A percentile compares a stretch with the other conserved stretches of the same genome.
Evolutionary conservation across 2,888 invertebrate species (phyloP).

Genomic region (Eumacrocentrus americanus): DNA sequence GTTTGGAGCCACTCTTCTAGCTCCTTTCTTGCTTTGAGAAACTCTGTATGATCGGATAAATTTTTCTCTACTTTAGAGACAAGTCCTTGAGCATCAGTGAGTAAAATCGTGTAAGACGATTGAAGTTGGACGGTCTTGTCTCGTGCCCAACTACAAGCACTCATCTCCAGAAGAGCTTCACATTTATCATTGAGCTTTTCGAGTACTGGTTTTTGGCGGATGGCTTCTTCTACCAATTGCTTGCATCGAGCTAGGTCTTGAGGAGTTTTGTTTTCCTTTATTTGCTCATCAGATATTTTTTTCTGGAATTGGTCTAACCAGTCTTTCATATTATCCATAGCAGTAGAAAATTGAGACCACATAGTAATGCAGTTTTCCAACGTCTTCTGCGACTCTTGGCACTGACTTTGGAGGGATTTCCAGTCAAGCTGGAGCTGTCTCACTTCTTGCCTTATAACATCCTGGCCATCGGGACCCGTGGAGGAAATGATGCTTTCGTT

Average conservation of each 20-base stretch:
- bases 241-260: constrained; percentile 80
- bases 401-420: constrained; percentile 79
- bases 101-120: constrained; percentile 78
- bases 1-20: constrained; percentile 83
- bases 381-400: constrained; percentile 77
- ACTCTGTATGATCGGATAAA: constrained; percentile 88
- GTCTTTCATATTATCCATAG: constrained; percentile 74
- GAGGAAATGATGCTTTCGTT: constrained; percentile 78
- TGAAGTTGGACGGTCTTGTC: constrained; percentile 87
- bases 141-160: constrained; percentile 82
- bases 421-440: constrained; percentile 81
- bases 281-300: constrained; percentile 69
- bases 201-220: constrained; percentile 76
- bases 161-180: constrained; percentile 84
- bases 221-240: constrained; percentile 76
- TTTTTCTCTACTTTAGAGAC: constrained; percentile 89
- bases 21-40: constrained; percentile 83
- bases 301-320: constrained; percentile 77
- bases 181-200: constrained; percentile 88
- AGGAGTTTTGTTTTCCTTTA: constrained; percentile 76
- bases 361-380: constrained; percentile 77
- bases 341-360: constrained; percentile 81
- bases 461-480: constrained; percentile 84
- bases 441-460: constrained; percentile 80
- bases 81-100: constrained; percentile 80